Base-by-base conservation (phyloP, 1,140 invertebrate genomes). In the Helicorthomorpha holstii region DNA sequence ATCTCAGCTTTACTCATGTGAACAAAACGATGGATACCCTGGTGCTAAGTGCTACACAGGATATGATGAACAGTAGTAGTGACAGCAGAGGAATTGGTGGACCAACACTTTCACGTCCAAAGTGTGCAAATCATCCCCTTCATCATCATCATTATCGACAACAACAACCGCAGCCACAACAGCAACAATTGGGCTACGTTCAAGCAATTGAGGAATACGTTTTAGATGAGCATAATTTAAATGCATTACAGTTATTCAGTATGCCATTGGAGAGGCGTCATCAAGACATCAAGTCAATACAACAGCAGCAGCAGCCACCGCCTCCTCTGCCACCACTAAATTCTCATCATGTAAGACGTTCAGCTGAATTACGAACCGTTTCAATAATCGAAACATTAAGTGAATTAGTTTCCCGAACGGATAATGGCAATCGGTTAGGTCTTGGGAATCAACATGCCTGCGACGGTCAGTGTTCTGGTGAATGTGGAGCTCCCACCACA, bases 311-410 rank as follows among this genome's bases (percentile, higher is more conserved):
- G n/a, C n/a, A n/a, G n/a, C n/a, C n/a, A n/a, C n/a, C n/a, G n/a
- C n/a, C n/a, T n/a, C n/a, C n/a, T n/a, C n/a, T n/a, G n/a, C n/a
- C n/a, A n/a, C n/a, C n/a, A n/a, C n/a, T n/a, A n/a, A n/a, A n/a
- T n/a, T n/a, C n/a, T 34, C 29, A 16, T 34, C 44, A 46, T 25
- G 44, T 46, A 7, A 21, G 44, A 22, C 44, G 19, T 21, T 21
- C 44, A 7, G 25, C 51, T 4, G 24, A 47, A 4, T 51, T 59
- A 10, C 42, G 52, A 49, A 62, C 61, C 24, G 60, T 62, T 47
- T 62, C 61, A 29, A 62, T 62, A 29, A 57, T 62, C 27, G 61
- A 62, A 34, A 61, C 61, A 24, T 50, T 62, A 7, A 60, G 56
- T 53, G 61, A 61, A 49, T 47, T 62, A 50, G 59, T 59, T 14